Evolutionary conservation across 2,113 vertebrate species (phyloP).

Genomic region (Mesitornis unicolor): DNA sequence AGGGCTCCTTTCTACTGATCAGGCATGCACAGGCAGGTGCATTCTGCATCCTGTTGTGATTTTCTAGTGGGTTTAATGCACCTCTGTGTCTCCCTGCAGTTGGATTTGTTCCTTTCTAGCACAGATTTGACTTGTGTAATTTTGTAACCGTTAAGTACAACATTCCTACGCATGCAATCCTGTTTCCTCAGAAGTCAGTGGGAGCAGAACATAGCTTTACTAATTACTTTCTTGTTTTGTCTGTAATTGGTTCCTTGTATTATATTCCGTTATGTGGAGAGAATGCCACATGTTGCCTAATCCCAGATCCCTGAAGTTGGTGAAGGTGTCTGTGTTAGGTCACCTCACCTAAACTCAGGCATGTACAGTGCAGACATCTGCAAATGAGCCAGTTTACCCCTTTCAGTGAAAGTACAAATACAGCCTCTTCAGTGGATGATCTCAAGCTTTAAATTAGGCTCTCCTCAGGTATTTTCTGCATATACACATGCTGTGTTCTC

Average conservation of each 20-base stretch:
- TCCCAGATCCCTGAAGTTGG: neutral
- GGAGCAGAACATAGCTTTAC: neutral
- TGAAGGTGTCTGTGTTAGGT: neutral
- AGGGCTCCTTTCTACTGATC: neutral
- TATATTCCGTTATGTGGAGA: neutral
- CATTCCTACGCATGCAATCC: neutral
- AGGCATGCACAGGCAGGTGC: conserved; percentile 12
- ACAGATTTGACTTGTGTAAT: neutral
- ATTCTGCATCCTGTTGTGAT: conserved; percentile 25
- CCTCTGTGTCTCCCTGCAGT: neutral
- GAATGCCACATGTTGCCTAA: neutral
- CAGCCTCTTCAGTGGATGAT: neutral
- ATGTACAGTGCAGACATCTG: neutral
- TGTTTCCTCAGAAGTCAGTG: conserved; percentile 22
- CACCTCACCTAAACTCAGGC: neutral
- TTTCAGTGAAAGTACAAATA: neutral
- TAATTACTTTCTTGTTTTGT: neutral
- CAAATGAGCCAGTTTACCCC: neutral
- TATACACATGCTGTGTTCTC: neutral
- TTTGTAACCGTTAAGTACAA: neutral
- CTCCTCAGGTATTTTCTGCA: neutral
- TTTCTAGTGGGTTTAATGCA: conserved; percentile 23
- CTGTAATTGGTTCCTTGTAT: neutral
- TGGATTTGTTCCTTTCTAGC: neutral
- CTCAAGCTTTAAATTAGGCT: neutral